Conservation (phyloP, 2,797 vertebrate species). For the Ceryle rudis region DNA sequence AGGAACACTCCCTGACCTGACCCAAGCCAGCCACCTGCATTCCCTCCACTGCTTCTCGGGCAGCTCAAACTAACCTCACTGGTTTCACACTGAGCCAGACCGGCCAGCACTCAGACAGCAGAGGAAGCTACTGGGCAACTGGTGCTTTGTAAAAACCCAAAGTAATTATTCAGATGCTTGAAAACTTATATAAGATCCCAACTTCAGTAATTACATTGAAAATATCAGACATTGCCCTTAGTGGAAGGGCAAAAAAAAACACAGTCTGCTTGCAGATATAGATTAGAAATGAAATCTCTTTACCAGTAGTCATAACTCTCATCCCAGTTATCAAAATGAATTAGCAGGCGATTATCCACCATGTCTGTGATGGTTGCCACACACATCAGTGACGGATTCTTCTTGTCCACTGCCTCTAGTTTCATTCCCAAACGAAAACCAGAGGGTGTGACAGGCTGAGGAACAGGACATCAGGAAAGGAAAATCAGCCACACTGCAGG, state of each 20-base stretch:
- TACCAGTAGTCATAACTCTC: slow-evolving; percentile 92
- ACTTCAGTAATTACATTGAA: background rate
- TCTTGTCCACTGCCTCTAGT: slow-evolving; percentile 89
- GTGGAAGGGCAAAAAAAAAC: background rate
- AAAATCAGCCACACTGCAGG: background rate
- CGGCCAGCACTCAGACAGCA: background rate
- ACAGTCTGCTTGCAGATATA: background rate
- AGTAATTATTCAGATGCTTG: background rate
- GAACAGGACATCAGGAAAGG: background rate
- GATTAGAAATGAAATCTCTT: background rate
- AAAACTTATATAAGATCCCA: background rate
- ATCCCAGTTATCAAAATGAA: slow-evolving; percentile 93
- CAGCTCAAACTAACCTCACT: background rate
- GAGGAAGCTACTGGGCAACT: background rate
- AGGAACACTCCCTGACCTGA: background rate
- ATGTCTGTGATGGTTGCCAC: slow-evolving; percentile 85
- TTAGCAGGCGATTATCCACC: slow-evolving; percentile 82
- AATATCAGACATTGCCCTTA: background rate
- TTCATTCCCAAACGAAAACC: slow-evolving; percentile 88
- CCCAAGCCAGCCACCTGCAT: background rate
- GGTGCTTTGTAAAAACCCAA: background rate
- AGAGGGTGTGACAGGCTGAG: slow-evolving; percentile 64
- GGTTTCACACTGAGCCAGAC: background rate
- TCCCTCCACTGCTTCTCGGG: background rate
- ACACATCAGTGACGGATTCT: slow-evolving; percentile 88